Evolutionary conservation across 2,797 vertebrate genomes (phyloP).

Genomic region (Aldrovandia affinis): DNA sequence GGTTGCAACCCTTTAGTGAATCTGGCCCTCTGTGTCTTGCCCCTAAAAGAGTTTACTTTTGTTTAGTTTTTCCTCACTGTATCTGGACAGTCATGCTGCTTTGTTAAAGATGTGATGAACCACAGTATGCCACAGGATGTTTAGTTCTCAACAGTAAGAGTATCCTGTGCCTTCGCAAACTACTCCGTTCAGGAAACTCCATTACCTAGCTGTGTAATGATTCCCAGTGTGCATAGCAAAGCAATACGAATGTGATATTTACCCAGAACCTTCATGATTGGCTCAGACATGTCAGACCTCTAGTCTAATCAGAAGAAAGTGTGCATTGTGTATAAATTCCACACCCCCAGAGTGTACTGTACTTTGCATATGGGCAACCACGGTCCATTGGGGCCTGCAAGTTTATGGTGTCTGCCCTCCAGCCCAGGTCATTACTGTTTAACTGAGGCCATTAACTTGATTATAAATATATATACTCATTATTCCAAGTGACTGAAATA

Average conservation of each 20-base stretch:
- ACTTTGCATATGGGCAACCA: neutral
- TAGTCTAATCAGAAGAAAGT: neutral
- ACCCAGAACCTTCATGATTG: neutral
- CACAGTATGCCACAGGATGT: neutral
- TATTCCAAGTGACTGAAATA: slow-evolving; percentile 4
- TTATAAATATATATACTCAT: neutral
- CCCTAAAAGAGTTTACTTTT: too few species aligned
- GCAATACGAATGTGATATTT: too few species aligned
- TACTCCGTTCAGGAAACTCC: neutral
- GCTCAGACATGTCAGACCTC: neutral
- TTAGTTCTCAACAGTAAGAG: neutral
- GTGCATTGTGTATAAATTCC: neutral
- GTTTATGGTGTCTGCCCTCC: neutral
- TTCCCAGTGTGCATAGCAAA: neutral
- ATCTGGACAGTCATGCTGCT: neutral
- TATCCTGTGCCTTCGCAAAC: neutral
- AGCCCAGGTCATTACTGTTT: neutral
- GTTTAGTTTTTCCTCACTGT: too few species aligned
- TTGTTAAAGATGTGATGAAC: slow-evolving; percentile 13
- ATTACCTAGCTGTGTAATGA: neutral
- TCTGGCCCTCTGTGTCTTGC: too few species aligned
- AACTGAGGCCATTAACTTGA: neutral
- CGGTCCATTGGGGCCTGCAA: neutral
- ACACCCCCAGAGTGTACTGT: neutral
- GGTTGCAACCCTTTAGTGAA: too few species aligned